A percentile compares a stretch with the other conserved stretches of the same genome.
Evolutionary conservation across 2,888 invertebrate species (phyloP).

Genomic region (Tenthredo livida): DNA sequence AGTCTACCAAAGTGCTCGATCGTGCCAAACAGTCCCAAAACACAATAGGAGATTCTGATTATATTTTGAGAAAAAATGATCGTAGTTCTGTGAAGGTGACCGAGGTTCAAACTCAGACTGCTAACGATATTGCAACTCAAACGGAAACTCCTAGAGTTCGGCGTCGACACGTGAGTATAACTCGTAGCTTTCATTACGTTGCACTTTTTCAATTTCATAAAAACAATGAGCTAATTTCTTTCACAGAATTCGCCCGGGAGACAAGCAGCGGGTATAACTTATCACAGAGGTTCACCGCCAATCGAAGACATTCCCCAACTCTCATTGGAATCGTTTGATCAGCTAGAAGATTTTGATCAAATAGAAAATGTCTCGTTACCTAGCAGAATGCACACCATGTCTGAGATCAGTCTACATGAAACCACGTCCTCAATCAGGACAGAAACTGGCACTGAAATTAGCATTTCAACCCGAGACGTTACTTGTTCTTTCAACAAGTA

Average conservation of each 20-base stretch:
- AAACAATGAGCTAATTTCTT: neutral
- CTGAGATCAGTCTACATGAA: slow-evolving; percentile 76
- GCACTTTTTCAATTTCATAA: neutral
- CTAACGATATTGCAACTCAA: slow-evolving; percentile 76
- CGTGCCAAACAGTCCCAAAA: slow-evolving; percentile 44
- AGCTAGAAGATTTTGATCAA: slow-evolving; percentile 71
- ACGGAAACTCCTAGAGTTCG: slow-evolving; percentile 65
- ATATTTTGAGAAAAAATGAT: slow-evolving; percentile 59
- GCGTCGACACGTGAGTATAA: slow-evolving; percentile 47
- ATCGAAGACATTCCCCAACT: slow-evolving; percentile 66
- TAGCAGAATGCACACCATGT: slow-evolving; percentile 74
- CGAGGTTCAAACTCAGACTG: slow-evolving; percentile 76
- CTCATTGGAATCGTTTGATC: slow-evolving; percentile 70
- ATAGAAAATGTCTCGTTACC: slow-evolving; percentile 73
- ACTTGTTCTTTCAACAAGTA: slow-evolving; percentile 76
- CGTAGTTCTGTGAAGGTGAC: slow-evolving; percentile 70
- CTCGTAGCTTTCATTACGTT: neutral
- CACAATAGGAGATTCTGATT: slow-evolving; percentile 54
- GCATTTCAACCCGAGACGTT: slow-evolving; percentile 75
- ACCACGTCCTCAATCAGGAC: slow-evolving; percentile 77
- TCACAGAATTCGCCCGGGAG: slow-evolving; percentile 41
- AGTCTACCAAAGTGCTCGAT: slow-evolving; percentile 18
- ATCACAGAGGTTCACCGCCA: slow-evolving; percentile 64
- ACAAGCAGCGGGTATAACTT: slow-evolving; percentile 67
- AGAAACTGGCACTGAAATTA: slow-evolving; percentile 76